A percentile compares a stretch with the other conserved stretches of the same genome.
These are phyloP conservation scores for Camarhynchus parvulus DNA, from an alignment of 2,113 vertebrate species.

Conservation along the genomic window DNA sequence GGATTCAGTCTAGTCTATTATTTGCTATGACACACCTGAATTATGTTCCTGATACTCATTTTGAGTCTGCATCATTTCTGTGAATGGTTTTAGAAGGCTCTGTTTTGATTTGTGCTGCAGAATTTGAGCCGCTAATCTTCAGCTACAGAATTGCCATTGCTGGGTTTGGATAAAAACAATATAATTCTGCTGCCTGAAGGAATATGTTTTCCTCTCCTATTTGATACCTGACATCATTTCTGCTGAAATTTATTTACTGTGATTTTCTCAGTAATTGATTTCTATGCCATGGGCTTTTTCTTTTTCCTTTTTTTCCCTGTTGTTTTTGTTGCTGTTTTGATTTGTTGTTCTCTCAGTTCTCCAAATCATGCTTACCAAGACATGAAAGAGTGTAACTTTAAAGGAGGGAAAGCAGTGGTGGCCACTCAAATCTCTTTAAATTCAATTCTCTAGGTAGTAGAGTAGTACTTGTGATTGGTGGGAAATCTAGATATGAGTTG, in stretches of 20 bases:
- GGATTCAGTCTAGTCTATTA: background rate
- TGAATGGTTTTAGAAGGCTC: background rate
- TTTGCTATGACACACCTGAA: background rate
- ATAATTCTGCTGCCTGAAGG: background rate
- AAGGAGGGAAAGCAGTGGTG: background rate
- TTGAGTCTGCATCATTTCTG: background rate
- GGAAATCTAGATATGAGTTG: background rate
- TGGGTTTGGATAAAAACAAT: background rate
- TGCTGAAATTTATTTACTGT: background rate
- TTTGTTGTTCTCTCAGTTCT: background rate
- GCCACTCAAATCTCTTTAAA: background rate
- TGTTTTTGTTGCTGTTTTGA: background rate
- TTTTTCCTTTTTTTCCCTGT: background rate
- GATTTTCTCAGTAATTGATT: slow-evolving; percentile 14
- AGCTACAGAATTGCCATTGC: background rate
- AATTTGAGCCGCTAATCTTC: background rate
- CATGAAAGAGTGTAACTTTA: background rate
- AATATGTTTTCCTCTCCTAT: background rate
- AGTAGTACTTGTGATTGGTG: background rate
- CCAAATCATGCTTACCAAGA: background rate
- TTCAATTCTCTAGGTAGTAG: background rate
- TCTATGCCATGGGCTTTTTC: background rate
- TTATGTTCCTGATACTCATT: background rate
- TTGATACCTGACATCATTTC: background rate
- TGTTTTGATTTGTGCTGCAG: background rate